Evolutionary conservation across 2,113 vertebrate genomes (phyloP).

Genomic region (Leptobrachium leishanense): DNA sequence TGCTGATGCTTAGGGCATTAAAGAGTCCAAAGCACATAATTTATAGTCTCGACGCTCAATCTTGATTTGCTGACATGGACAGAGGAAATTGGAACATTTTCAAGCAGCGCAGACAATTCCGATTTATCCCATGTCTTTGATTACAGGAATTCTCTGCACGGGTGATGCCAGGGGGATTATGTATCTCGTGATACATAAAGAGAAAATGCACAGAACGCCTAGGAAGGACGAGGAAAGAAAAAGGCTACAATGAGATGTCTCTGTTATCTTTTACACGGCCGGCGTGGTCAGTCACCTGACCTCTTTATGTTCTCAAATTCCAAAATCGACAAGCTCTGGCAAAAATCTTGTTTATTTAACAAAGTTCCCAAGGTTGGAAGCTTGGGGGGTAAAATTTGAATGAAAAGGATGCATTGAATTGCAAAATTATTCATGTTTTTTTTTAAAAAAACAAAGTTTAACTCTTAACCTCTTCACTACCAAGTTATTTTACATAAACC

Average conservation of each 20-base stretch:
- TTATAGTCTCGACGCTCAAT: background rate
- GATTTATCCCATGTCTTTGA: conserved; percentile 8
- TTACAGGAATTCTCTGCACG: conserved; percentile 24
- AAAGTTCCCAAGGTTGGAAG: background rate
- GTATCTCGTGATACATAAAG: conserved; percentile 13
- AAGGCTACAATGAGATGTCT: conserved; percentile 11
- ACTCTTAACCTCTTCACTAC: too few species aligned
- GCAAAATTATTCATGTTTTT: background rate
- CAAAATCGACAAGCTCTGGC: background rate
- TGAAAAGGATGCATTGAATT: background rate
- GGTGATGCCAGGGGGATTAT: conserved; percentile 3
- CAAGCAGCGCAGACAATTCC: conserved; percentile 11
- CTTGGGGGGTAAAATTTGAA: too few species aligned
- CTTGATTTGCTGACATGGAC: background rate
- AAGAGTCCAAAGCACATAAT: conserved; percentile 5
- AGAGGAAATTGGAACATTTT: conserved; percentile 29
- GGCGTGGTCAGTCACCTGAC: background rate
- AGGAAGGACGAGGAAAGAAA: conserved; percentile 22
- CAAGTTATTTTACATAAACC: too few species aligned
- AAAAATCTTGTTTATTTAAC: background rate
- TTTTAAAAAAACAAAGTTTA: too few species aligned
- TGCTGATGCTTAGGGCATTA: conserved; percentile 14
- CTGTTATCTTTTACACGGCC: conserved; percentile 7
- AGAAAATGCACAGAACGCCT: conserved; percentile 11
- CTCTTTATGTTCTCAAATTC: conserved; percentile 20